A percentile compares a stretch with the other conserved stretches of the same genome.
Evolutionary conservation across 2,888 invertebrate species (phyloP).

Genomic region (Drosophila setosimentum): DNA sequence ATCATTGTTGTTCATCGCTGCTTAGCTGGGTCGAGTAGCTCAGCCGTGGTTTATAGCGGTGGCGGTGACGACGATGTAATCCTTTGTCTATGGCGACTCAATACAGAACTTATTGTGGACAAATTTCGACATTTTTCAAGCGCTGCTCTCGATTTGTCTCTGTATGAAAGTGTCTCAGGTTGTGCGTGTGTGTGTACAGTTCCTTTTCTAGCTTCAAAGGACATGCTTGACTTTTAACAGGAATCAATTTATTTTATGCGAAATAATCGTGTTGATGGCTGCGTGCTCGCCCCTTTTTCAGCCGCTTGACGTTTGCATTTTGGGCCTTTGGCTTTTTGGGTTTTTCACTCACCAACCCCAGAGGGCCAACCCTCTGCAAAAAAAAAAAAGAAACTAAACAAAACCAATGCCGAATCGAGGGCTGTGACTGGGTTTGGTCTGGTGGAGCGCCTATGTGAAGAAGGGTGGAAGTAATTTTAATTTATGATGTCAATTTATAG

Average conservation of each 20-base stretch:
- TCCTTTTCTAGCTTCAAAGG: slow-evolving; percentile 55
- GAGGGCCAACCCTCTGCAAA: slow-evolving; percentile 56
- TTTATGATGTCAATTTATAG: slow-evolving; percentile 84
- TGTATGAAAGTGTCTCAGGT: slow-evolving; percentile 30
- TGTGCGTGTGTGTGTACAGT: slow-evolving; percentile 30
- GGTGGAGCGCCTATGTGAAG: slow-evolving; percentile 81
- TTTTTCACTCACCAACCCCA: slow-evolving; percentile 60
- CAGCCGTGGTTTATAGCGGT: slow-evolving; percentile 72
- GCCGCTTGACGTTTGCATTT: slow-evolving; percentile 50
- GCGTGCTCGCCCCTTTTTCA: slow-evolving; percentile 82
- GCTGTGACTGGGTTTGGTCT: slow-evolving; percentile 67
- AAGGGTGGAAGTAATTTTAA: slow-evolving; percentile 85
- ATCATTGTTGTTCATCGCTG: slow-evolving; percentile 45
- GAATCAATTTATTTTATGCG: slow-evolving; percentile 84
- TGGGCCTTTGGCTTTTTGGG: slow-evolving; percentile 46
- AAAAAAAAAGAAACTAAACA: not conserved
- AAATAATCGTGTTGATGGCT: slow-evolving; percentile 84
- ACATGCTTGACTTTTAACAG: slow-evolving; percentile 82
- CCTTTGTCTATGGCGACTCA: slow-evolving; percentile 78
- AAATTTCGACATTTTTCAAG: slow-evolving; percentile 80
- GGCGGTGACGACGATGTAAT: slow-evolving; percentile 58
- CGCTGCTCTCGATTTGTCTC: slow-evolving; percentile 67
- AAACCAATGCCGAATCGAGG: slow-evolving; percentile 49
- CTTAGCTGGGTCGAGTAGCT: slow-evolving; percentile 60
- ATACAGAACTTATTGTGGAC: slow-evolving; percentile 82